Base-by-base conservation (phyloP, 2,797 vertebrate genomes). In the Anabas testudineus region DNA sequence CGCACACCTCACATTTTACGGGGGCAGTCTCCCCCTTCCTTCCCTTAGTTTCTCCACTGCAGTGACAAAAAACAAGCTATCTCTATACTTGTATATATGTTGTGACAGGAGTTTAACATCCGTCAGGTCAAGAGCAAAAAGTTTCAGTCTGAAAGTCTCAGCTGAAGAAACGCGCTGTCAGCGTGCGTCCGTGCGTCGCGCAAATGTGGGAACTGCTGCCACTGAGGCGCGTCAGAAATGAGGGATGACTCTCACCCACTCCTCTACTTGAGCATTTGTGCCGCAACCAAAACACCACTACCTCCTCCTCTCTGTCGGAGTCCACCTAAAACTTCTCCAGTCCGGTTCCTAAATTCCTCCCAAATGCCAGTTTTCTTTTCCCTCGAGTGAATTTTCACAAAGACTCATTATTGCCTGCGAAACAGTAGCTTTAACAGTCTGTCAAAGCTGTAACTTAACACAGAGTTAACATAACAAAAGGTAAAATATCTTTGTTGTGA, bases 161-260 rank as follows among this genome's bases (percentile, higher is more conserved):
- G 61, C 71, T 16, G 59, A 52, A 32, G 30, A 37, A 41, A 18
- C 45, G 71, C 66, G 71, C 60, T 64, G 59, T 48, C 66, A 19
- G 36, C 43, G 52, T 48, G 78, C 67, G 57, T 67, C 67, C 55
- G 32, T 28, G 56, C 75, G 80, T 39, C 62, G 84, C 88, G 89
- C 78, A 91, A 76, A 90, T 85, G 88, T 91, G 82, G 32, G 47
- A 47, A 79, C 70, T 79, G 71, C 70, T 82, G 88, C 85, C 80
- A 89, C 74, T 45, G 47, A 74, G 67, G 67, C 72, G 53, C 60
- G 46, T 4, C 59, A 87, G 79, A 83, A 83, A 81, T 72, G 83
- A 82, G 49, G 70, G 54, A 69, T 76, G 79, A 67, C 86, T 90
- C 87, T 91, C 87, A 85, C 78, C 58, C 83, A 80, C 82, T 73